These are phyloP conservation scores for Hydrochoerus hydrochaeris DNA, from an alignment of 2,113 vertebrate species.

Conservation along the genomic window DNA sequence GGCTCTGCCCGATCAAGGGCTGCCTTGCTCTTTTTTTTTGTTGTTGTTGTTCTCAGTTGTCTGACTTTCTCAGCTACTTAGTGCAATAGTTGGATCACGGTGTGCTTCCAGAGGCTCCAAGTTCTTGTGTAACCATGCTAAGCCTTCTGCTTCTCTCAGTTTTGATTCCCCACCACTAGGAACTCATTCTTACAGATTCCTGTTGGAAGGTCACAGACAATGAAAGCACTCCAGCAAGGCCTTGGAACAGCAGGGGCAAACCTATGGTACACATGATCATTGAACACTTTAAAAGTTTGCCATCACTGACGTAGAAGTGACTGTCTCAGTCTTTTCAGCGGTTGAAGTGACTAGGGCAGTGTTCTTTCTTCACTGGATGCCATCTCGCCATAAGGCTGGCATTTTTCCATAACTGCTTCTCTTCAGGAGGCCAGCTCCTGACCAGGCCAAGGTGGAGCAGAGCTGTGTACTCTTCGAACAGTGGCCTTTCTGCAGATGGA, in stretches of 20 bases:
- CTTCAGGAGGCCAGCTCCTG: neutral
- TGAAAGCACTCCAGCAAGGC: neutral
- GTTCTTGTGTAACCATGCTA: neutral
- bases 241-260: neutral
- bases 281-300: neutral
- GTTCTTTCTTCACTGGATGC: neutral
- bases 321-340: constrained; percentile 17
- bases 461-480: neutral
- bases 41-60: neutral
- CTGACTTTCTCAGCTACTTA: neutral
- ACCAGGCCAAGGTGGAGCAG: neutral
- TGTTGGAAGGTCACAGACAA: neutral
- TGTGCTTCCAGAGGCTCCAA: neutral
- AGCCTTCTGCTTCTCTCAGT: neutral
- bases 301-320: neutral
- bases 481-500: neutral
- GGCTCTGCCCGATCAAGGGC: neutral
- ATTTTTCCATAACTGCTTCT: neutral
- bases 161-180: neutral
- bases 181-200: neutral
- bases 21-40: neutral
- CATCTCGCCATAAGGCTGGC: neutral
- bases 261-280: neutral
- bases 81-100: neutral
- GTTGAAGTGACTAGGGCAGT: neutral